Evolutionary conservation across 2,888 invertebrate genomes (phyloP), one percentile per base, ranked within the genome.

Genomic region (Coelopa pilipes): DNA sequence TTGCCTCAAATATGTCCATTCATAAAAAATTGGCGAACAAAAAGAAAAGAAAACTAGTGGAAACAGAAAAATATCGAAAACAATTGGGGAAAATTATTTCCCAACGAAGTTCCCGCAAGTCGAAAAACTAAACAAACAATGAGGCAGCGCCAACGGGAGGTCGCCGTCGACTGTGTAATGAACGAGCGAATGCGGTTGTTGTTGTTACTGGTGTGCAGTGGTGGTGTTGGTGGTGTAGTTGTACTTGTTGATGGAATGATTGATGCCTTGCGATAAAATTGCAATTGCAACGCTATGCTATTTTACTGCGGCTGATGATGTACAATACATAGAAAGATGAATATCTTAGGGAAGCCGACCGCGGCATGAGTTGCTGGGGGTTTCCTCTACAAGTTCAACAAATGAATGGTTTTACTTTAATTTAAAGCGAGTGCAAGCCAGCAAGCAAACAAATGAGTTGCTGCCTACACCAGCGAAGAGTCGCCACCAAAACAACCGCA

Each of bases 231-330:
- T 70, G 53, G 19, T 60, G n/a, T 62, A 19, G 57, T 60, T 65
- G 65, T 53, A 55, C 45, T 55, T 70, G 70, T 49, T 70, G 70
- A 60, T 59, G 60, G 24, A 19, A 65, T 65, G 65, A 63, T 71
- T 71, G 71, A 71, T 71, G 65, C 65, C 45, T 65, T 71, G 65
- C 65, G 63, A 71, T 71, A 71, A 71, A 71, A 71, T 70, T 62
- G 57, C 0, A 70, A 60, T 70, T 70, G 60, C 60, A 57, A 69
- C 57, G 13, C 24, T 59, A 13, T 13, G 13, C 47, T 45, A 11
- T 19, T 17, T 57, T 46, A 21, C 46, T 59, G 70, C 47, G 24
- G 21, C 55, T 70, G 70, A 7, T 69, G 34, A 34, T 34, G 34
- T 34, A 34, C 7, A 34, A 34, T 34, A 34, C 34, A 34, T 34